Base-by-base conservation (phyloP, 1,140 invertebrate genomes). In the Drusus annulatus region DNA sequence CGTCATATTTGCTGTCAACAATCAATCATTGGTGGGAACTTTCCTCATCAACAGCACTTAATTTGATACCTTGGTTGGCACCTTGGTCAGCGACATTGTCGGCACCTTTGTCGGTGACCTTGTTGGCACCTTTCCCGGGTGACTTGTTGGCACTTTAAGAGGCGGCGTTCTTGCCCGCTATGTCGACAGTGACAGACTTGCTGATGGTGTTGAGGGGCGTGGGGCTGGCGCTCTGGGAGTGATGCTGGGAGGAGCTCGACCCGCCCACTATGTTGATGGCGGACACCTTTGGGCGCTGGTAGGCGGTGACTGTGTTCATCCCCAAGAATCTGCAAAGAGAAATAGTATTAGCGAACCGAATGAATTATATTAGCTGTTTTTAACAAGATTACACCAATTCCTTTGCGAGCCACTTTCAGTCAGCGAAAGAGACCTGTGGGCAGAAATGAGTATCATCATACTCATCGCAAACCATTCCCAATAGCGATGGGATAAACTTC, bases 271-370 rank as follows among this genome's bases (percentile, higher is more conserved):
- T 97, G 84, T 94, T 95, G n/a, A 97, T 91, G 0, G 95, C 95
- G 8, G 95, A 96, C 15, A 97, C 95, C 88, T 96, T 96, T 76
- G 96, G 95, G 45, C 96, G 91, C 84, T 97, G 95, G 89, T 96
- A 97, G 13, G 96, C 96, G 54, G 94, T 93, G 10, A 96, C 93
- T 1, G 96, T 96, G 85, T 96, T 96, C 84, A 96, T 92, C 69
- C 96, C 95, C 54, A 98, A 90, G 86, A 95, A 96, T 88, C 89
- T 90, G 85, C 8, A 85, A 81, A 65, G 19, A 16, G 69, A 51
- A 45, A 36, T 36, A 8, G 31, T 36, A 36, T 36, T 36, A 36
- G 31, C 6, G 28, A 2, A 28, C 28, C 28, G 28, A 28, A 28
- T 28, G 6, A 36, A 36, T 36, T 36, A 36, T 36, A 7, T 36